phyloP scores from a whole-genome alignment of 1,140 invertebrate genomes.

The Trinorchestia longiramus region DNA sequence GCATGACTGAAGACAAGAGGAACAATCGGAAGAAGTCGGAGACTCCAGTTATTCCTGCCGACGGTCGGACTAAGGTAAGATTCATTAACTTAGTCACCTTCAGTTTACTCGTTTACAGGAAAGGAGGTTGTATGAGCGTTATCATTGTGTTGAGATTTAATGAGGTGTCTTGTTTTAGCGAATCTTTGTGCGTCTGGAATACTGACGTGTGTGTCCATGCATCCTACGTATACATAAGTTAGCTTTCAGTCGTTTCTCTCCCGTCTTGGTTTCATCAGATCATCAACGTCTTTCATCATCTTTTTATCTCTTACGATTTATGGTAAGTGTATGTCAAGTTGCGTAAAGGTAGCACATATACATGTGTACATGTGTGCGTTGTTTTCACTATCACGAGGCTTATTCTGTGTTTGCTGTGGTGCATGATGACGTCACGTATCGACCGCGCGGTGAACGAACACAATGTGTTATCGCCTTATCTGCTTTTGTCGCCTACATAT shows the following conservation, averaged over 20 bases:
- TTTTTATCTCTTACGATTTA: not conserved
- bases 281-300: not conserved
- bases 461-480: too few species aligned
- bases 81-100: not conserved
- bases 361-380: not conserved
- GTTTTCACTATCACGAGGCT: not conserved
- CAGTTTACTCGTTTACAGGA: not conserved
- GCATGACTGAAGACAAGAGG: not conserved
- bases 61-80: constrained; percentile 35
- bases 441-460: too few species aligned
- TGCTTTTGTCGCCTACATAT: too few species aligned
- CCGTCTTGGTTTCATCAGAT: not conserved
- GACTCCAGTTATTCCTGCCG: not conserved
- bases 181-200: not conserved
- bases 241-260: not conserved
- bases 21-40: not conserved
- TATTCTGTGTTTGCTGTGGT: not conserved
- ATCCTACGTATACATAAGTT: not conserved
- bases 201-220: not conserved
- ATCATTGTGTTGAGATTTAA: not conserved
- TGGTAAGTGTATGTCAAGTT: not conserved
- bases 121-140: not conserved
- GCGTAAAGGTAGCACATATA: too few species aligned
- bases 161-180: not conserved
- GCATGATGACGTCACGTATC: not conserved